Evolutionary conservation across 2,888 invertebrate genomes (phyloP).

Genomic region (Metallyticus violacea): DNA sequence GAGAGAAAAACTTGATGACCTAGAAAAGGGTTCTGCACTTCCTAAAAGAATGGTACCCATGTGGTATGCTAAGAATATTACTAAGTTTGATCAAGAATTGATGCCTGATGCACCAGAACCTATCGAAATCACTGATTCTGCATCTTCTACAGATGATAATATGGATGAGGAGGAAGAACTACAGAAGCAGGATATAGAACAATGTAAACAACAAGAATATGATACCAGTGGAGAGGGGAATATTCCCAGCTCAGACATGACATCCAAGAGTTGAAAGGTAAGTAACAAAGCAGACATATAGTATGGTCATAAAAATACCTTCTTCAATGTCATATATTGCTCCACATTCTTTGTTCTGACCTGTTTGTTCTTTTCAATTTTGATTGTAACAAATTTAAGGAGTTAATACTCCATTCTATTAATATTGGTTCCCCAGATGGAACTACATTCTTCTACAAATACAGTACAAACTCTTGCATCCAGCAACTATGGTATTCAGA

Average conservation of each 20-base stretch:
- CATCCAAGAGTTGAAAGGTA: neutral
- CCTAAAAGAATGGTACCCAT: constrained; percentile 48
- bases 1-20: constrained; percentile 39
- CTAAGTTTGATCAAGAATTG: constrained; percentile 64
- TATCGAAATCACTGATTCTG: constrained; percentile 61
- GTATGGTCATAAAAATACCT: too few relatives aligned
- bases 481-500: too few relatives aligned
- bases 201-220: neutral
- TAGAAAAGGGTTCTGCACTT: constrained; percentile 16
- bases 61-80: constrained; percentile 69
- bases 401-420: too few relatives aligned
- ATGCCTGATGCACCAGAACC: constrained; percentile 68
- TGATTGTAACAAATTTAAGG: too few relatives aligned
- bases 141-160: neutral
- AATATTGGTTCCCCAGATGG: too few relatives aligned
- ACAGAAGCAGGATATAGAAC: neutral
- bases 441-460: too few relatives aligned
- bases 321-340: too few relatives aligned
- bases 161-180: neutral
- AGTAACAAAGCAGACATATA: too few relatives aligned
- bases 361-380: too few relatives aligned
- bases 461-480: too few relatives aligned
- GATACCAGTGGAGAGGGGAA: neutral
- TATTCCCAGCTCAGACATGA: neutral
- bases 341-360: too few relatives aligned